These are phyloP conservation scores for Polyommatus icarus DNA, from an alignment of 2,888 invertebrate genomes.

Conservation along the genomic window DNA sequence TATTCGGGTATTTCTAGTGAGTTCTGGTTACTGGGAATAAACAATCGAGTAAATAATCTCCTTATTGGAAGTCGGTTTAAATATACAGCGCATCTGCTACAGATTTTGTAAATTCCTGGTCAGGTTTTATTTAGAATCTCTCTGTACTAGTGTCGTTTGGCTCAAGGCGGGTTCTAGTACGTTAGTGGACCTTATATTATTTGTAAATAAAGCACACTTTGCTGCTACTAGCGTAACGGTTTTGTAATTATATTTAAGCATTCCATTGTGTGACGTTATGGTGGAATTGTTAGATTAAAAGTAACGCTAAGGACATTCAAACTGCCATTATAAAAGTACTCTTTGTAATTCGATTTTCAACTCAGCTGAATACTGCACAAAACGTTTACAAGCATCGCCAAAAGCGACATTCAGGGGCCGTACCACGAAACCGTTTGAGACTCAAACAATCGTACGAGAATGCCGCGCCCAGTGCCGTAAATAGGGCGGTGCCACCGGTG, in stretches of 20 bases:
- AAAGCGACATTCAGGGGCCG: slow-evolving; percentile 33
- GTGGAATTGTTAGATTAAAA: slow-evolving; percentile 56
- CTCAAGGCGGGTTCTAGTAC: slow-evolving; percentile 50
- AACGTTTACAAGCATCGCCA: slow-evolving; percentile 9
- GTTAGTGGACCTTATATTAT: slow-evolving; percentile 49
- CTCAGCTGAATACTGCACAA: slow-evolving; percentile 35
- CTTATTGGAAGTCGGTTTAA: not conserved
- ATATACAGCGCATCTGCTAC: not conserved
- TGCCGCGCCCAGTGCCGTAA: too few relatives aligned
- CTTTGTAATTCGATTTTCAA: slow-evolving; percentile 26
- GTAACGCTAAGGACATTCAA: slow-evolving; percentile 57
- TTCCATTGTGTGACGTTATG: slow-evolving; percentile 62
- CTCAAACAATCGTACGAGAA: too few relatives aligned
- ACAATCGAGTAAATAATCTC: too few relatives aligned
- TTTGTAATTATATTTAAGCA: slow-evolving; percentile 57
- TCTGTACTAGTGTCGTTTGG: slow-evolving; percentile 42
- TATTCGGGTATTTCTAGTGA: too few relatives aligned
- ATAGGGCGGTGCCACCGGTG: too few relatives aligned
- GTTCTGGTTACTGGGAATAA: too few relatives aligned
- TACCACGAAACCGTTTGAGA: too few relatives aligned
- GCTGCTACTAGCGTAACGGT: slow-evolving; percentile 32
- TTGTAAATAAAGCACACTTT: slow-evolving; percentile 51
- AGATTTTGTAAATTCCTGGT: not conserved
- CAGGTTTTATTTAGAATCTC: slow-evolving; percentile 38
- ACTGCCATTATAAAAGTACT: slow-evolving; percentile 51